Evolutionary conservation across 2,113 vertebrate species (phyloP).

Genomic region (Oreocharis arfaki): DNA sequence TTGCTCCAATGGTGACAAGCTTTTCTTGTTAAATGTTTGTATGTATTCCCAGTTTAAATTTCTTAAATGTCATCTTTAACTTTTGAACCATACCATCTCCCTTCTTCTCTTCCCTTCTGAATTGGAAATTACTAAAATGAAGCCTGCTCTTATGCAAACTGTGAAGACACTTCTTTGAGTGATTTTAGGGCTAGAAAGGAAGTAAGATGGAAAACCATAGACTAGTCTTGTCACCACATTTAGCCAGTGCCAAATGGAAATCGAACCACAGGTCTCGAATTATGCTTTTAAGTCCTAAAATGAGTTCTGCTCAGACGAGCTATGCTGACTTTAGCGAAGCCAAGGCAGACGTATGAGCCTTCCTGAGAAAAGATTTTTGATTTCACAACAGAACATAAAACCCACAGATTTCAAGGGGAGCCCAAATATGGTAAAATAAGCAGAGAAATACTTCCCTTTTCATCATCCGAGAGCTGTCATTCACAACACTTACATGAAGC

Average conservation of each 20-base stretch:
- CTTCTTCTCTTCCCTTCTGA: background rate
- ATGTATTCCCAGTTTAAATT: background rate
- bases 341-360: background rate
- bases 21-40: background rate
- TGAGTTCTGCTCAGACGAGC: background rate
- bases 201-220: background rate
- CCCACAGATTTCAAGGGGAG: background rate
- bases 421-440: conserved; percentile 18
- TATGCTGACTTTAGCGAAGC: background rate
- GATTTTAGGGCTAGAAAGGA: background rate
- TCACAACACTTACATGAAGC: background rate
- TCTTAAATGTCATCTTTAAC: background rate
- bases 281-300: background rate
- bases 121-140: background rate
- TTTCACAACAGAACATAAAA: conserved; percentile 4
- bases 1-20: background rate
- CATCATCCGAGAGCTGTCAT: rapidly evolving
- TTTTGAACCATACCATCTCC: background rate
- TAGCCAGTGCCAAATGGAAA: background rate
- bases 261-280: background rate
- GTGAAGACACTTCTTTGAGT: background rate
- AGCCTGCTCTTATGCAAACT: background rate
- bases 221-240: background rate
- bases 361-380: background rate
- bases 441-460: background rate